Evolutionary conservation across 2,113 vertebrate species (phyloP), one percentile per base, ranked within the genome.

Genomic region (Mirounga angustirostris): DNA sequence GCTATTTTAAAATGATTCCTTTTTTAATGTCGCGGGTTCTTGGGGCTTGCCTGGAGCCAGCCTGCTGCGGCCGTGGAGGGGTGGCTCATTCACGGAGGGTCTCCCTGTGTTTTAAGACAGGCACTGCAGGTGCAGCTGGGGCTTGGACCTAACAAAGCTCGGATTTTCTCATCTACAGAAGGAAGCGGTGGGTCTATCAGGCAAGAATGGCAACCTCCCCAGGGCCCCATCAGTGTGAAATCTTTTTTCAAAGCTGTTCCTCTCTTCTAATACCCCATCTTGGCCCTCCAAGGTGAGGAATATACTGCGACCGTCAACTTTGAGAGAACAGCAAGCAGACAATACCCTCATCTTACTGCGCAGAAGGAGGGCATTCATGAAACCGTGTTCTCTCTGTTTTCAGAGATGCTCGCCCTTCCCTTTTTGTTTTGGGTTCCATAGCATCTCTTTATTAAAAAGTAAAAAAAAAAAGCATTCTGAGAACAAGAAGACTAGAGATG

Each of bases 1-100:
- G 84, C 96, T 97, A 92, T 97, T 98, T 97, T 91, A 74, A 97
- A 95, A 95, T 63, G 92, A 95, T 97, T 78, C 43, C 74, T 78
- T 78, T 76, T 97, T 95, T 90, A 90, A 97, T 33, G 59, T 96
- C 94, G 95, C 92, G 59, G 24, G 59, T 88, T 97, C 90, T 94
- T 61, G 40, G 98, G 90, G 93, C 86, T 93, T 43, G 50, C 92
- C 56, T 58, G 40, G 74, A 98, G 94, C 95, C 84, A 91, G 69
- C 97, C 98, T 96, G 86, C 71, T 86, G 96, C n/a, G 12, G 16
- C 1, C 0, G 30, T 36, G 89, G 87, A 82, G 87, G 69, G 2
- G 1, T 0, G 4, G 95, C 94, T 98, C 96, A 95, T 94, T 96
- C 82, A 87, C 73, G 94, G 97, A n/a, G 73, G 36, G 58, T 18